Conservation (phyloP, 2,888 invertebrate species). For the Lumbricus terrestris region DNA sequence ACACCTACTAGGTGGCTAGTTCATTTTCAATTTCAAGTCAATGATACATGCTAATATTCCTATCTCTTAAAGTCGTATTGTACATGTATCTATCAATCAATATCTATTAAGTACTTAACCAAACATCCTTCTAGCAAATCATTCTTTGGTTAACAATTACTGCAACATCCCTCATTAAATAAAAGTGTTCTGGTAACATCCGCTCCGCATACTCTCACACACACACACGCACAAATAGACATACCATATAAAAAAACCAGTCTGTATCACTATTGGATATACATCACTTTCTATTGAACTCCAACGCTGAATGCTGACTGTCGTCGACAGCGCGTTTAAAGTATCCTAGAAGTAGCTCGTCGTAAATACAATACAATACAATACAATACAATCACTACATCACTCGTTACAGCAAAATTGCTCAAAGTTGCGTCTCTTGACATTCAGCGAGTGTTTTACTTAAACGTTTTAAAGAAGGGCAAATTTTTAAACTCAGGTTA, state of each 20-base stretch:
- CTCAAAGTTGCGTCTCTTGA: background rate
- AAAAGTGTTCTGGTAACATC: background rate
- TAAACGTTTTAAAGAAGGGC: background rate
- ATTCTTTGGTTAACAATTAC: background rate
- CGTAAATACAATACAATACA: no score
- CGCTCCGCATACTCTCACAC: no score
- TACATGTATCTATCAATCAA: no score
- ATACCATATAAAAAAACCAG: background rate
- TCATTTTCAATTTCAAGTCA: background rate
- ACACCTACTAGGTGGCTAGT: background rate
- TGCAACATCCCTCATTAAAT: background rate
- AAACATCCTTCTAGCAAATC: background rate
- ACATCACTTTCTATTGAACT: no score
- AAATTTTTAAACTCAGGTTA: background rate
- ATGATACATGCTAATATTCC: background rate
- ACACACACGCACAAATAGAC: background rate
- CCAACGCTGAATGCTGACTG: no score
- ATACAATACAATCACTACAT: no score
- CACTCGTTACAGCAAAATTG: no score
- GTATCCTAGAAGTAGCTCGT: no score
- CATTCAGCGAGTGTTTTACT: background rate
- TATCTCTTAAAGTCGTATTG: background rate
- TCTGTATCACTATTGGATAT: no score
- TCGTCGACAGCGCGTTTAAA: no score
- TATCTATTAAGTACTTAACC: background rate